phyloP scores from a whole-genome alignment of 2,888 invertebrate genomes.

The Eurytoma californica region DNA sequence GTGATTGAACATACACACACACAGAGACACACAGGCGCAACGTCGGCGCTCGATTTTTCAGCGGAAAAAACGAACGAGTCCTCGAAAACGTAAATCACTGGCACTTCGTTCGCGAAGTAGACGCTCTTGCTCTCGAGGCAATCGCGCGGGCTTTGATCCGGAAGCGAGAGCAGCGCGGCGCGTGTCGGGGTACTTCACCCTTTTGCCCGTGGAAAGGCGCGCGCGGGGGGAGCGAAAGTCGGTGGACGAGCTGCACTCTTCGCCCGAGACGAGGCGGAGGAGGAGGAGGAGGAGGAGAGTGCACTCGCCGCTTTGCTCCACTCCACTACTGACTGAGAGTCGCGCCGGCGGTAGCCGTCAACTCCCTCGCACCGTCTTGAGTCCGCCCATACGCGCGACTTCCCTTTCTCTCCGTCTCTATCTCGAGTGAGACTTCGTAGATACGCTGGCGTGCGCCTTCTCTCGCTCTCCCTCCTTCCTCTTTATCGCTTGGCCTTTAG shows the following conservation, averaged over 20 bases:
- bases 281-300: slow-evolving; percentile 12
- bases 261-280: not conserved
- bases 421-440: slow-evolving; percentile 16
- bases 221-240: not conserved
- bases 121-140: too few species aligned
- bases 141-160: slow-evolving; percentile 2
- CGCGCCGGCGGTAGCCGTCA: slow-evolving; percentile 46
- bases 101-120: not conserved
- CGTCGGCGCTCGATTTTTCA: not conserved
- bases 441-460: not conserved
- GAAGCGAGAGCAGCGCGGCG: not conserved
- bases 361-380: slow-evolving; percentile 60
- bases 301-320: slow-evolving; percentile 28
- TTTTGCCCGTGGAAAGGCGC: not conserved
- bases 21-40: not conserved
- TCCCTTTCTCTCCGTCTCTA: not conserved
- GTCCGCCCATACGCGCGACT: slow-evolving; percentile 36
- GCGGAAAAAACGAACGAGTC: not conserved
- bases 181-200: not conserved
- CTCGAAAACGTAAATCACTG: not conserved
- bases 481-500: slow-evolving; percentile 21
- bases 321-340: slow-evolving; percentile 35
- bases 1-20: not conserved
- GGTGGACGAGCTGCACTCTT: not conserved
- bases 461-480: slow-evolving; percentile 6